phyloP scores from a whole-genome alignment of 1,140 invertebrate genomes.

The Zaprionus gabonicus region DNA sequence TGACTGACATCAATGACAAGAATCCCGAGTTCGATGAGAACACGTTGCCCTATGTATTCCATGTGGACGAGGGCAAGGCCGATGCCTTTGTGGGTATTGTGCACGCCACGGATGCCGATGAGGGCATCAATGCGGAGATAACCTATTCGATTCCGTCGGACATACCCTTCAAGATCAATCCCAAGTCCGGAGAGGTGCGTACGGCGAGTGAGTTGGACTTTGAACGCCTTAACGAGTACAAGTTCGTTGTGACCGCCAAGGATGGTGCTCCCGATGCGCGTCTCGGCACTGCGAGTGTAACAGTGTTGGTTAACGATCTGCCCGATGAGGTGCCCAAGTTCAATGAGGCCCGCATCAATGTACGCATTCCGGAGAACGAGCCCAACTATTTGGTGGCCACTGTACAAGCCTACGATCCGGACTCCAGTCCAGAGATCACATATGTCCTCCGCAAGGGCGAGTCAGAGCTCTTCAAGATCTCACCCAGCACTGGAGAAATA shows the following conservation, averaged over 20 bases:
- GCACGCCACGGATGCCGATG: constrained; percentile 93
- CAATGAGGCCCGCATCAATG: constrained; percentile 89
- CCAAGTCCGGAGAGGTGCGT: constrained; percentile 90
- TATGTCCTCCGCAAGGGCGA: constrained; percentile 93
- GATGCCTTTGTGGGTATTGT: constrained; percentile 90
- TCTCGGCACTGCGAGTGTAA: constrained; percentile 93
- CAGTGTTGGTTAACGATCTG: constrained; percentile 90
- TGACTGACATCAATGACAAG: constrained; percentile 96
- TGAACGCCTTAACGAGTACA: constrained; percentile 92
- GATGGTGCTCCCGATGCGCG: constrained; percentile 94
- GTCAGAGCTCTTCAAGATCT: constrained; percentile 92
- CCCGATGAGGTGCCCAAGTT: constrained; percentile 95
- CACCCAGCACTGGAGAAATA: constrained; percentile 91
- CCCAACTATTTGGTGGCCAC: constrained; percentile 90
- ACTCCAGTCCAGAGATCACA: constrained; percentile 91
- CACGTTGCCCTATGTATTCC: constrained; percentile 90
- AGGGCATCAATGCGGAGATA: constrained; percentile 88
- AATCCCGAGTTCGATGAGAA: constrained; percentile 92
- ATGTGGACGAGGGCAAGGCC: constrained; percentile 91
- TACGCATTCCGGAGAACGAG: constrained; percentile 92
- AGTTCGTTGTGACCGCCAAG: constrained; percentile 94
- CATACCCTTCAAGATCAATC: constrained; percentile 92
- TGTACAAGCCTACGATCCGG: constrained; percentile 90
- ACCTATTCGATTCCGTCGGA: constrained; percentile 91
- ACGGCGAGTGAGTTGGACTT: constrained; percentile 93